Percentiles rank a stretch among this genome's conserved stretches.
These are phyloP conservation scores for Pipistrellus kuhlii DNA, from an alignment of 2,797 vertebrate species.

Conservation along the genomic window DNA sequence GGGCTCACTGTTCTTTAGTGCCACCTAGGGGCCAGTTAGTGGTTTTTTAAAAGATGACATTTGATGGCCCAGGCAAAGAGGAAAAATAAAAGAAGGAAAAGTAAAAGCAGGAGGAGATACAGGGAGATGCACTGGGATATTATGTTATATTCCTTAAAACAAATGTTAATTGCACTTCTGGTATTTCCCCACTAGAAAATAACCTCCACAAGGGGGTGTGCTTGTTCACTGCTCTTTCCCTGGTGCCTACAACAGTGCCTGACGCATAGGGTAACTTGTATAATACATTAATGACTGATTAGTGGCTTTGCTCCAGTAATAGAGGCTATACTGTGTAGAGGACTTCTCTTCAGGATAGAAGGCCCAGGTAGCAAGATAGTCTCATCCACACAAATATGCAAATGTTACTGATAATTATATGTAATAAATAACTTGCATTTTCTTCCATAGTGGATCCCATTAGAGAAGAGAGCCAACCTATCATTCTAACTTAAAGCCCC, in stretches of 20 bases:
- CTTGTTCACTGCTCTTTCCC: neutral
- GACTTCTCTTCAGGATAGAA: neutral
- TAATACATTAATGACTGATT: neutral
- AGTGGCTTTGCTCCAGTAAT: neutral
- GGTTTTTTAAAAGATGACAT: conserved; percentile 36
- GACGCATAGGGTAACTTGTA: neutral
- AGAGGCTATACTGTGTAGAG: neutral
- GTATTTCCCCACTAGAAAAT: neutral
- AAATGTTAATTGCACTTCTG: neutral
- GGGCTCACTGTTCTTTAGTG: conserved; percentile 70
- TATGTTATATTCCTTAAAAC: conserved; percentile 24
- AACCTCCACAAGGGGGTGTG: neutral
- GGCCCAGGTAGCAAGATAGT: neutral
- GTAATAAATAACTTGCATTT: neutral
- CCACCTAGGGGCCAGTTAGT: conserved; percentile 82
- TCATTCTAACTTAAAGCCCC: neutral
- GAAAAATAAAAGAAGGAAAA: neutral
- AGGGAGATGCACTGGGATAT: neutral
- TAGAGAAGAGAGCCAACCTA: neutral
- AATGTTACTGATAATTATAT: neutral
- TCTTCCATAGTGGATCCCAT: neutral
- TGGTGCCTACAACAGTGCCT: neutral
- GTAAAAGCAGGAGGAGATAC: neutral
- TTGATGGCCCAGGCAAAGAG: neutral
- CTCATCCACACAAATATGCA: neutral